Base-by-base conservation (phyloP, 1,140 invertebrate genomes). In the Calephelis nemesis region DNA sequence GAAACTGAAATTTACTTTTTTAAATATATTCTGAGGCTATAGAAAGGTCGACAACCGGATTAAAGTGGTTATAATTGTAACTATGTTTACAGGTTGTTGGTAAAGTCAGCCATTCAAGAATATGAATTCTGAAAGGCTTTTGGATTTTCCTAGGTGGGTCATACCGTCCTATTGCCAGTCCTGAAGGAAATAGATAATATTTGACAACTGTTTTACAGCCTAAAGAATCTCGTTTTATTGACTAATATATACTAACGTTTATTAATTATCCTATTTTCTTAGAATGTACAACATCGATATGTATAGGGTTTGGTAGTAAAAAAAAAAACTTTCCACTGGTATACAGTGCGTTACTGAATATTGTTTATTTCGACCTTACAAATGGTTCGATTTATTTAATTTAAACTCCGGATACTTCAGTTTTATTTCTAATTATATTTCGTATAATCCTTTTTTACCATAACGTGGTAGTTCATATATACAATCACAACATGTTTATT, bases 281-380 rank as follows among this genome's bases (percentile, higher is more conserved):
- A 76, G 82, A 81, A 83, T 86, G 86, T 85, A 83, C 84, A 91
- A 89, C 85, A 89, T 87, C 88, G 88, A 91, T 91, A 91, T 91
- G 88, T 91, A 91, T 91, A 83, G 79, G 78, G 78, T 84, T 84
- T 78, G 84, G 79, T 81, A 74, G 82, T 88, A 85, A 79, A 68
- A 85, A 68, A 85, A 80, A 81, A 72, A 69, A 73, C 67, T 54
- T 63, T 54, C 63, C 52, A 65, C 69, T 30, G 58, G 47, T 73
- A 30, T 30, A 72, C 64, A 73, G 68, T 70, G 64, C 62, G 50
- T 65, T 69, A 60, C 68, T 67, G 60, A 71, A 71, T 63, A 50
- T 63, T 66, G 65, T 68, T 68, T 58, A 63, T 70, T 63, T 60
- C 49, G 69, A 70, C 62, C 30, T 54, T 30, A 54, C 30, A 54